phyloP scores from a whole-genome alignment of 2,888 invertebrate species.

The Scaptomyza caliginosa region DNA sequence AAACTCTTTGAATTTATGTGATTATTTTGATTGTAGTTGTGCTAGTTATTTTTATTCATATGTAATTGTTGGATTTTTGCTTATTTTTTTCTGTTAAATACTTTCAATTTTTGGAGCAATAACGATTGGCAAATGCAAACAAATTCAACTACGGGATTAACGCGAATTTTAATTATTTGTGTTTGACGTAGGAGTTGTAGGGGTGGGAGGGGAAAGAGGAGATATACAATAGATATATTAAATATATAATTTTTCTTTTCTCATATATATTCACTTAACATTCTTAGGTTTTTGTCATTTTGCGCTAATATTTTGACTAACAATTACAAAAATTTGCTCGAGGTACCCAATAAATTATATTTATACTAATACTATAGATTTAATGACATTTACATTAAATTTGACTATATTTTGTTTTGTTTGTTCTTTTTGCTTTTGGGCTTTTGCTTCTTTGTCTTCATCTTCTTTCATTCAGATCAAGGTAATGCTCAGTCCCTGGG shows the following conservation, averaged over 20 bases:
- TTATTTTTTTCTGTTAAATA: conserved; percentile 41
- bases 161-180: conserved; percentile 9
- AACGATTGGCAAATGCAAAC: conserved; percentile 59
- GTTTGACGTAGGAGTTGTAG: neutral
- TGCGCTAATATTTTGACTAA: conserved; percentile 67
- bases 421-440: neutral
- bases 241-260: conserved; percentile 30
- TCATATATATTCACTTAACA: conserved; percentile 62
- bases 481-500: conserved; percentile 75
- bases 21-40: conserved; percentile 50
- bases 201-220: conserved; percentile 5
- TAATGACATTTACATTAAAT: conserved; percentile 60
- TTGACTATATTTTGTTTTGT: conserved; percentile 54
- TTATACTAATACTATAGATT: conserved; percentile 50
- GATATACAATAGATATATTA: conserved; percentile 43
- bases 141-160: conserved; percentile 64
- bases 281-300: conserved; percentile 67
- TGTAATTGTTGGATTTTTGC: conserved; percentile 45
- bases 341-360: conserved; percentile 61
- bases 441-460: neutral
- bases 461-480: conserved; percentile 52
- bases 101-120: conserved; percentile 51
- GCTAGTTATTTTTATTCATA: conserved; percentile 53
- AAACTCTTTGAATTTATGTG: neutral
- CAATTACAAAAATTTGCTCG: conserved; percentile 59